phyloP scores from a whole-genome alignment of 2,797 vertebrate genomes.

The Manis crassicaudata region DNA sequence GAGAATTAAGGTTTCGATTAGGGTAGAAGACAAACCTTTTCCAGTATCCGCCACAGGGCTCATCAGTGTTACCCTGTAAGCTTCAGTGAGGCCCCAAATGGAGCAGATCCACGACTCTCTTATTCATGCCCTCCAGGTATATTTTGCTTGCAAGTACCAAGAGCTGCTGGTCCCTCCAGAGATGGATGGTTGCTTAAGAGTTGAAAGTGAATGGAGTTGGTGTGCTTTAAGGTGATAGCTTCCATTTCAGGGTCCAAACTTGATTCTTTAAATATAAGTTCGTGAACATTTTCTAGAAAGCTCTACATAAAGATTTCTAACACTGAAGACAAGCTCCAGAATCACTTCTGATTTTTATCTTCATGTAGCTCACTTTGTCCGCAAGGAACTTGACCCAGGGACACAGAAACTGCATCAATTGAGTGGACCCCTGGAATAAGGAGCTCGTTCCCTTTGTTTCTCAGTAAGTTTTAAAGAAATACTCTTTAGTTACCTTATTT shows the following conservation, averaged over 20 bases:
- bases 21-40: conserved; percentile 9
- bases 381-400: background rate
- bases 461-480: conserved; percentile 20
- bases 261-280: background rate
- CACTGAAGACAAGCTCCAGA: background rate
- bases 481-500: background rate
- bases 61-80: background rate
- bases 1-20: conserved; percentile 62
- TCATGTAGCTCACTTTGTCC: background rate
- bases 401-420: background rate
- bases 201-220: background rate
- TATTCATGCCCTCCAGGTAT: background rate
- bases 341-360: conserved; percentile 11
- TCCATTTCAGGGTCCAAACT: background rate
- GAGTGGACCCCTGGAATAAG: background rate
- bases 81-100: background rate
- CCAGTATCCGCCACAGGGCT: background rate
- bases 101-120: background rate
- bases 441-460: background rate
- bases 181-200: background rate
- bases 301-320: background rate
- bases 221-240: background rate
- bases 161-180: background rate
- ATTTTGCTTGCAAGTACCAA: background rate
- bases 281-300: background rate